A percentile compares a stretch with the other conserved stretches of the same genome.
Conservation (phyloP, 2,888 invertebrate genomes). For the Andrena camellia region DNA sequence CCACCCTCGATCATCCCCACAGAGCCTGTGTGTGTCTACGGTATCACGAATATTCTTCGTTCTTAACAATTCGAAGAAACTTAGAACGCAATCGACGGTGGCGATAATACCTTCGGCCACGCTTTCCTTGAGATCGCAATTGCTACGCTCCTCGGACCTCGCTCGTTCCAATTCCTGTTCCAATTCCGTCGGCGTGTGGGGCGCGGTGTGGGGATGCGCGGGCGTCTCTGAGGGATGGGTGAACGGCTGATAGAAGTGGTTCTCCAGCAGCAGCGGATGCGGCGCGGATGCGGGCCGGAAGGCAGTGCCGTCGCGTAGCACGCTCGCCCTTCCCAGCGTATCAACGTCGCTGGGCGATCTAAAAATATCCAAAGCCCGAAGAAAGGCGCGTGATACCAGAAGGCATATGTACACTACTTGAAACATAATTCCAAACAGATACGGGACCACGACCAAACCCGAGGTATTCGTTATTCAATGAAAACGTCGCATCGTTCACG, state of each 20-base stretch:
- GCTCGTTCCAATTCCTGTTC: slow-evolving; percentile 82
- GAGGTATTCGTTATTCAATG: background rate
- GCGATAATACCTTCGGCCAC: slow-evolving; percentile 81
- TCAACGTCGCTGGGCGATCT: slow-evolving; percentile 83
- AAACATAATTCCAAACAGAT: background rate
- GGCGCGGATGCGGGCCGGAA: slow-evolving; percentile 87
- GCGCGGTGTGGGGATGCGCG: slow-evolving; percentile 80
- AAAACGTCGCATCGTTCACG: too few species aligned
- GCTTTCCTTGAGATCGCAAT: slow-evolving; percentile 81
- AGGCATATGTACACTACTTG: background rate
- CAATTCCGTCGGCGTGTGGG: slow-evolving; percentile 82
- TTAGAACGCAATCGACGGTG: background rate
- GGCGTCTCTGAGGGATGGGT: slow-evolving; percentile 79
- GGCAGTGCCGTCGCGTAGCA: slow-evolving; percentile 88
- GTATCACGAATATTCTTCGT: background rate
- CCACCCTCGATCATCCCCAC: too few species aligned
- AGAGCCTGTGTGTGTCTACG: too few species aligned
- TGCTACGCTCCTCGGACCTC: slow-evolving; percentile 81
- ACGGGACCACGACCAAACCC: background rate
- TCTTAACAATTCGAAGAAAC: background rate
- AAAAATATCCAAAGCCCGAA: slow-evolving; percentile 38
- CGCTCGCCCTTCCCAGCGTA: slow-evolving; percentile 87
- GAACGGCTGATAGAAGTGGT: slow-evolving; percentile 79
- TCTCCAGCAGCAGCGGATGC: slow-evolving; percentile 87
- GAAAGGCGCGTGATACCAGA: slow-evolving; percentile 7